A percentile compares a stretch with the other conserved stretches of the same genome.
phyloP scores from a whole-genome alignment of 2,888 invertebrate genomes.

The Tuta absoluta region DNA sequence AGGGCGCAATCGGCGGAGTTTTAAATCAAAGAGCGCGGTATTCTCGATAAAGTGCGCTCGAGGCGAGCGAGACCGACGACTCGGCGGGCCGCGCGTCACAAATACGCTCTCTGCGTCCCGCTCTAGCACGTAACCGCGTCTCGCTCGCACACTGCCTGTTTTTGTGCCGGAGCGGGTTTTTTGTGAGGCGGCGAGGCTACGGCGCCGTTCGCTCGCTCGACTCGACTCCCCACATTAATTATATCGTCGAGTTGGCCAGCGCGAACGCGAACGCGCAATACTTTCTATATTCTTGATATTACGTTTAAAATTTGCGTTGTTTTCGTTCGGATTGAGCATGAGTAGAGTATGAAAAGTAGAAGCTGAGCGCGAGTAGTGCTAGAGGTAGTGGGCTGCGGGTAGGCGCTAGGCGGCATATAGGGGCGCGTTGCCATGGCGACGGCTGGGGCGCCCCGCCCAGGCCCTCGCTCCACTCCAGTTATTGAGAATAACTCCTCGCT shows the following conservation, averaged over 20 bases:
- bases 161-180: conserved; percentile 80
- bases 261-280: conserved; percentile 72
- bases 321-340: conserved; percentile 23
- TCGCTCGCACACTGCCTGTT: conserved; percentile 71
- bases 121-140: conserved; percentile 56
- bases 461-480: conserved; percentile 54
- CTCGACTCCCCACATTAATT: conserved; percentile 76
- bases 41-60: conserved; percentile 74
- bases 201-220: conserved; percentile 69
- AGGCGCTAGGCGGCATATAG: conserved; percentile 42
- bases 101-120: conserved; percentile 69
- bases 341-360: conserved; percentile 3
- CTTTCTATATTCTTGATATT: conserved; percentile 72
- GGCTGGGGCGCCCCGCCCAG: conserved; percentile 71
- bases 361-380: neutral
- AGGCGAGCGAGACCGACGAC: conserved; percentile 66
- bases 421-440: conserved; percentile 69
- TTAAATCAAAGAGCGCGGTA: conserved; percentile 78
- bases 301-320: conserved; percentile 41
- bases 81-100: conserved; percentile 55
- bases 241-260: conserved; percentile 73
- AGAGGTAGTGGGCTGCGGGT: conserved; percentile 24
- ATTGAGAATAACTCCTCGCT: conserved; percentile 58
- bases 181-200: conserved; percentile 69
- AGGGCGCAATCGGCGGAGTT: conserved; percentile 78